phyloP scores from a whole-genome alignment of 2,888 invertebrate genomes.

The Hylaea fasciaria region DNA sequence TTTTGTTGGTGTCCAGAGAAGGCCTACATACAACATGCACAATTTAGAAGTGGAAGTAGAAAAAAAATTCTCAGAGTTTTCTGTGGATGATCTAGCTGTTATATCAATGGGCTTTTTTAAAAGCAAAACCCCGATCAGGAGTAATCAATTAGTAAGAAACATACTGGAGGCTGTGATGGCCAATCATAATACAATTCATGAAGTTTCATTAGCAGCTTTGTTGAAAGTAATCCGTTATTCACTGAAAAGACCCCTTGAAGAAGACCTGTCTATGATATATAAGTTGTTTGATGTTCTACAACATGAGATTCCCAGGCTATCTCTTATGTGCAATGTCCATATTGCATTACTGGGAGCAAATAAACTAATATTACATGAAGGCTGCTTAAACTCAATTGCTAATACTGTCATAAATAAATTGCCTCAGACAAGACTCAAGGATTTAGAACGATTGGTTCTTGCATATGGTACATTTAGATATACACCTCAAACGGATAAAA shows the following conservation, averaged over 20 bases:
- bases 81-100: slow-evolving; percentile 88
- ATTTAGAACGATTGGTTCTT: slow-evolving; percentile 89
- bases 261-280: slow-evolving; percentile 63
- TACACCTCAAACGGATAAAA: slow-evolving; percentile 72
- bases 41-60: slow-evolving; percentile 86
- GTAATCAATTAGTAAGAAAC: slow-evolving; percentile 71
- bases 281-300: slow-evolving; percentile 82
- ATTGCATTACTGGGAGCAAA: slow-evolving; percentile 86
- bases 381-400: slow-evolving; percentile 74
- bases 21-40: slow-evolving; percentile 84
- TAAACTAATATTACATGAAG: slow-evolving; percentile 68
- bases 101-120: slow-evolving; percentile 92
- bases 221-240: slow-evolving; percentile 88
- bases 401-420: slow-evolving; percentile 80
- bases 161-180: slow-evolving; percentile 82
- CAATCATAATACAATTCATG: slow-evolving; percentile 83
- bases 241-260: slow-evolving; percentile 67
- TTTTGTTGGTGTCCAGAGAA: slow-evolving; percentile 86
- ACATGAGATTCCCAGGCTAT: slow-evolving; percentile 84
- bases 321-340: slow-evolving; percentile 87
- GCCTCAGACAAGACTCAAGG: slow-evolving; percentile 86
- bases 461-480: slow-evolving; percentile 86
- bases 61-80: slow-evolving; percentile 81
- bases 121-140: slow-evolving; percentile 87
- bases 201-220: slow-evolving; percentile 87